Evolutionary conservation across 2,888 invertebrate species (phyloP).

Genomic region (Caenorhabditis doughertyi): DNA sequence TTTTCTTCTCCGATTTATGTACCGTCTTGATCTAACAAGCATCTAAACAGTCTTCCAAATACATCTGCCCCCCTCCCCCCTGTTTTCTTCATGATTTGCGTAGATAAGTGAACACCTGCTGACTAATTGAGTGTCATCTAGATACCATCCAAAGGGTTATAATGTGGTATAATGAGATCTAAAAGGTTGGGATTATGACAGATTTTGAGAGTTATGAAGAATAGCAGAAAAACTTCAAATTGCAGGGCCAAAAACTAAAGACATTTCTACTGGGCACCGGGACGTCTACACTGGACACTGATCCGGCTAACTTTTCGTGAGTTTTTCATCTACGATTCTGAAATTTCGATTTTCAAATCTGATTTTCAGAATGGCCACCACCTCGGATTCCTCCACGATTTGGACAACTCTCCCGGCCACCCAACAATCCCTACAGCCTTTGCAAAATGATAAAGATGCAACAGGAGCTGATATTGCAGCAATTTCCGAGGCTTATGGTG

Average conservation of each 20-base stretch:
- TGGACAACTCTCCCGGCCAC: slow-evolving; percentile 38
- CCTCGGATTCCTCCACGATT: slow-evolving; percentile 42
- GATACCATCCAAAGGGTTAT: not conserved
- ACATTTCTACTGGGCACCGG: slow-evolving; percentile 33
- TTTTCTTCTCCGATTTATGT: not conserved
- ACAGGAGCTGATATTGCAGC: slow-evolving; percentile 9
- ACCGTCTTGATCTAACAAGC: not conserved
- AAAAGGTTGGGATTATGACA: no score
- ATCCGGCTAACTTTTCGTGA: slow-evolving; percentile 42
- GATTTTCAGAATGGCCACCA: slow-evolving; percentile 39
- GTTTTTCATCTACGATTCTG: not conserved
- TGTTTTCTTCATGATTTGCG: not conserved
- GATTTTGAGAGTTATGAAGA: no score
- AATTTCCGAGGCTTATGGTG: slow-evolving; percentile 45
- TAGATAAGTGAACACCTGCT: slow-evolving; percentile 27
- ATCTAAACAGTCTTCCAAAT: not conserved
- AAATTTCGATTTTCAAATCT: no score
- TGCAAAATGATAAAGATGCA: slow-evolving; percentile 26
- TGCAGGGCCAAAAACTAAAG: slow-evolving; percentile 41
- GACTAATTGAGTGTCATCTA: slow-evolving; percentile 52
- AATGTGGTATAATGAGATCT: not conserved
- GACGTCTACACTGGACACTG: not conserved
- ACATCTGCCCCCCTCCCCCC: slow-evolving; percentile 18
- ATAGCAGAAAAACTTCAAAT: not conserved
- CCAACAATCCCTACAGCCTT: not conserved